Percentiles rank a stretch among this genome's conserved stretches.
Evolutionary conservation across 2,888 invertebrate genomes (phyloP).

Genomic region (Athrips mouffetella): DNA sequence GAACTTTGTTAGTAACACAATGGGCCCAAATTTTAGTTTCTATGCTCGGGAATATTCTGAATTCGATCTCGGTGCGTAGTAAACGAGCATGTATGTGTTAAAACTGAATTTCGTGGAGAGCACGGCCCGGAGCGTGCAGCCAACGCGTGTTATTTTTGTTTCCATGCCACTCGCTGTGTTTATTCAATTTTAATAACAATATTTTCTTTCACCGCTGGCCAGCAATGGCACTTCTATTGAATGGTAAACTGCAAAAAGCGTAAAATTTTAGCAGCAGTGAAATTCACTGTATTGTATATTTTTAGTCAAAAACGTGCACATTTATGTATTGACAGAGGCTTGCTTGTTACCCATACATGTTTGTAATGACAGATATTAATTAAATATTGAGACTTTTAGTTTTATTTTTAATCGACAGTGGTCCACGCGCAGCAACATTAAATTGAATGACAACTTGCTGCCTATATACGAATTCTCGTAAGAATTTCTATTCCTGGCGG

Average conservation of each 20-base stretch:
- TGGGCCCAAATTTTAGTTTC: slow-evolving; percentile 25
- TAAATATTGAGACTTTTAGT: too few relatives aligned
- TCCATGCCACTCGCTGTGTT: slow-evolving; percentile 47
- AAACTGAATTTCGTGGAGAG: slow-evolving; percentile 32
- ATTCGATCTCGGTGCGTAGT: slow-evolving; percentile 46
- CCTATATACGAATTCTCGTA: too few relatives aligned
- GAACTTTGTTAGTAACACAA: slow-evolving; percentile 30
- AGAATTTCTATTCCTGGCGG: too few relatives aligned
- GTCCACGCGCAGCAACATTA: too few relatives aligned
- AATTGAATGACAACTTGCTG: too few relatives aligned
- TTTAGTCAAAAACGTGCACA: too few relatives aligned
- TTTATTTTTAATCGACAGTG: too few relatives aligned
- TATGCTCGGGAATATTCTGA: slow-evolving; percentile 44
- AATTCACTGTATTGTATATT: too few relatives aligned
- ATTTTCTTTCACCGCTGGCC: slow-evolving; percentile 33
- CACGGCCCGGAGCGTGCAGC: slow-evolving; percentile 45
- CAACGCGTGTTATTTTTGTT: slow-evolving; percentile 72
- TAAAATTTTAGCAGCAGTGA: too few relatives aligned
- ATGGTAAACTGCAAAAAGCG: background rate
- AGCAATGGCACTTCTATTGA: slow-evolving; percentile 4
- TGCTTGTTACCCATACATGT: too few relatives aligned
- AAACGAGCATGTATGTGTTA: slow-evolving; percentile 45
- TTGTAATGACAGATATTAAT: too few relatives aligned
- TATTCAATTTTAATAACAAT: slow-evolving; percentile 63
- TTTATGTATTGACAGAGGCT: too few relatives aligned